Base-by-base conservation (phyloP, 1,140 invertebrate species). In the Zophobas morio region DNA sequence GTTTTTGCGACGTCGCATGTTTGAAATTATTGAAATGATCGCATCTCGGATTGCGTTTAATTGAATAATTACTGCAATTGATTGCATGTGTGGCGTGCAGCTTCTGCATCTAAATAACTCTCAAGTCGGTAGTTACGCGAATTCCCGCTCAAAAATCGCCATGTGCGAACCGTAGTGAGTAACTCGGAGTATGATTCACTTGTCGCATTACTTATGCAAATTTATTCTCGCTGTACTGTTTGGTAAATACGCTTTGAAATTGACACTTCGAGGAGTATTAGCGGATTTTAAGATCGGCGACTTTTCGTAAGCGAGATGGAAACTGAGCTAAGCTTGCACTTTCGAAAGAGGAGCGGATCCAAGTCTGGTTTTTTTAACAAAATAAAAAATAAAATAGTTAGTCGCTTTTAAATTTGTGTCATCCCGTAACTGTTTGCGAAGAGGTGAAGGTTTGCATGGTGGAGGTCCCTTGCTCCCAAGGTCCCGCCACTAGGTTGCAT, bases 401-500 rank as follows among this genome's bases (percentile, higher is more conserved):
- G 20, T 20, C 20, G 20, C 20, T 20, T 20, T 20, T 20, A 20
- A 20, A 20, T 20, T 20, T 20, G 42, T 46, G 3, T 8, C 42
- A 46, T 0, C 42, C 42, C 42, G 3, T 70, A 1, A 54, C 1
- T 53, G 37, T 54, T 8, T 36, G 33, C 6, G 49, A 20, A 2
- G n/a, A 53, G 70, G 70, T 72, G 70, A 51, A 33, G 70, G 71
- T 73, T 53, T 73, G 39, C 49, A 56, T 75, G 74, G 74, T 75
- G 74, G 51, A 34, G 74, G 74, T 33, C 32, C 0, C 33, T 77
- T 77, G 63, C 80, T 74, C 78, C 77, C 77, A 75, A 79, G 81
- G 82, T 82, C 84, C 80, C 77, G 84, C 84, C 80, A 84, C 84
- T 85, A 82, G 81, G 77, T 83, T 74, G 74, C 84, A 83, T 80